Conservation (phyloP, 2,113 vertebrate genomes). For the Xenopus borealis region DNA sequence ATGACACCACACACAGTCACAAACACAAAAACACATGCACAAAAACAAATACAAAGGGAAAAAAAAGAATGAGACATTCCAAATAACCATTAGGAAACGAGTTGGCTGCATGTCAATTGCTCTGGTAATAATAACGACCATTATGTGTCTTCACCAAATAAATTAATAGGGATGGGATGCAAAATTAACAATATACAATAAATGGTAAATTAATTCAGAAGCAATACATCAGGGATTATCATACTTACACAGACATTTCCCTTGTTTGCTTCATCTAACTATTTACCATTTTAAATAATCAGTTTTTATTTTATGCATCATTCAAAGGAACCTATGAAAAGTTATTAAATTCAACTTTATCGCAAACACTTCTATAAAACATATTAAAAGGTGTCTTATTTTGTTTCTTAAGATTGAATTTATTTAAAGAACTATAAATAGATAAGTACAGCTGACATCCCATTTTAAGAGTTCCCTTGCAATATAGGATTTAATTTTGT, state of each 20-base stretch:
- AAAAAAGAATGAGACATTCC: constrained; percentile 70
- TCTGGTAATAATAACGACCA: constrained; percentile 37
- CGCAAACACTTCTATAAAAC: no score
- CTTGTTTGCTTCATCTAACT: neutral
- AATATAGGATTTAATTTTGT: no score
- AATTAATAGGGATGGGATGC: constrained; percentile 14
- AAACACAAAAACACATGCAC: constrained; percentile 84
- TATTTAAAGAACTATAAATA: no score
- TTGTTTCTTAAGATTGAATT: no score
- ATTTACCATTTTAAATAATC: constrained; percentile 4
- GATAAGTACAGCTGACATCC: no score
- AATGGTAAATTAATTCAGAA: constrained; percentile 50
- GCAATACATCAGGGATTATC: constrained; percentile 52
- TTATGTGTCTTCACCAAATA: constrained; percentile 51
- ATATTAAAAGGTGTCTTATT: no score
- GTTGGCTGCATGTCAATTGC: constrained; percentile 59
- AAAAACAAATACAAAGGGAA: constrained; percentile 73
- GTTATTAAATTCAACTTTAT: neutral
- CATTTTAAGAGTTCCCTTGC: no score
- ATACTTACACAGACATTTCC: constrained; percentile 52
- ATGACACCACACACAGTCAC: constrained; percentile 74
- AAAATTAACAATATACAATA: constrained; percentile 6
- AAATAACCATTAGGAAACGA: constrained; percentile 43
- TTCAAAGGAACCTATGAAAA: neutral
- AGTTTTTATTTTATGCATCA: neutral